Percentiles rank a stretch among this genome's conserved stretches.
Evolutionary conservation across 1,140 invertebrate species (phyloP).

Genomic region (Drosophila pseudoananassae): DNA sequence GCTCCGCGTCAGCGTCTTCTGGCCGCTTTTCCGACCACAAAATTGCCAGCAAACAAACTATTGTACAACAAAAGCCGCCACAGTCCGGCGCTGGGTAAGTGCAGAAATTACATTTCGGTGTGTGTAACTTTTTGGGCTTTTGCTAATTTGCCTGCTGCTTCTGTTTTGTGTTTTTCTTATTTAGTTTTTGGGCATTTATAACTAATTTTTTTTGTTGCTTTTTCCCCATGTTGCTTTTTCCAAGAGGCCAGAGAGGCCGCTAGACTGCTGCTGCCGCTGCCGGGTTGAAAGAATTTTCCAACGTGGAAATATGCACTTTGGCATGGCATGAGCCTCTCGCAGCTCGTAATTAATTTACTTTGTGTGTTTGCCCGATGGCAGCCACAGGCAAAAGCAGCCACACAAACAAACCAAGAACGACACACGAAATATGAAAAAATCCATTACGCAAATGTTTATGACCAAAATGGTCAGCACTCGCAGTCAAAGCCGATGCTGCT

Average conservation of each 20-base stretch:
- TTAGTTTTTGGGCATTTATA: constrained; percentile 77
- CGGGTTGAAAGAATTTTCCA: constrained; percentile 34
- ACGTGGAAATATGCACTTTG: constrained; percentile 49
- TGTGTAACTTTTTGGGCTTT: constrained; percentile 72
- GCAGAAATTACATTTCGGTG: constrained; percentile 76
- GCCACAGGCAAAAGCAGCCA: constrained; percentile 46
- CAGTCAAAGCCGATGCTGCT: constrained; percentile 25
- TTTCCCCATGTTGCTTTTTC: background rate
- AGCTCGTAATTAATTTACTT: constrained; percentile 82
- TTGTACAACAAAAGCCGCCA: constrained; percentile 45
- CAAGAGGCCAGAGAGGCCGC: background rate
- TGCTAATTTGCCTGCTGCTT: constrained; percentile 76
- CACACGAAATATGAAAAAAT: constrained; percentile 63
- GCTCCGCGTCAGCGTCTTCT: constrained; percentile 4
- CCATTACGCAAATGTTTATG: constrained; percentile 83
- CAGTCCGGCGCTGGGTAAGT: constrained; percentile 37
- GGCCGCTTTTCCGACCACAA: constrained; percentile 40
- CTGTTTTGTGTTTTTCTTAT: constrained; percentile 63
- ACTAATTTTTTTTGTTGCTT: constrained; percentile 62
- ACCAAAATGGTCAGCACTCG: constrained; percentile 74
- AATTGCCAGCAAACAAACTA: constrained; percentile 7
- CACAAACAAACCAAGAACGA: constrained; percentile 16
- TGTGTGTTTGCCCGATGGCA: constrained; percentile 75
- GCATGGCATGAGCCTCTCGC: constrained; percentile 14
- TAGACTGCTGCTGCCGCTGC: background rate